phyloP scores from a whole-genome alignment of 1,140 invertebrate species.

The Procambarus virginalis region DNA sequence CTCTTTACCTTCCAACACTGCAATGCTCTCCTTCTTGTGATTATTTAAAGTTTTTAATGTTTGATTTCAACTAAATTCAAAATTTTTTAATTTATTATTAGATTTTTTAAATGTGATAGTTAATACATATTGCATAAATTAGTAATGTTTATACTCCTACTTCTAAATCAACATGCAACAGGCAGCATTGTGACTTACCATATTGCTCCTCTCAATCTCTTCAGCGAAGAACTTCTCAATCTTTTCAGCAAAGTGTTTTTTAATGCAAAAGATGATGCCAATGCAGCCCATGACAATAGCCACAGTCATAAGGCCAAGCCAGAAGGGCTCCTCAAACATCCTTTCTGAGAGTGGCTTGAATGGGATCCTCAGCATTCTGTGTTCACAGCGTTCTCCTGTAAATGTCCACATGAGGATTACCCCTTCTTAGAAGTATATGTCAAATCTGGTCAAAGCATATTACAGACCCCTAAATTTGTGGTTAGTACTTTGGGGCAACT shows the following conservation, averaged over 20 bases:
- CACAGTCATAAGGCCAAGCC: conserved; percentile 86
- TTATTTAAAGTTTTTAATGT: background rate
- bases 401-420: background rate
- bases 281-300: conserved; percentile 83
- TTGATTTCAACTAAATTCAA: background rate
- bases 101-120: background rate
- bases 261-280: conserved; percentile 85
- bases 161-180: background rate
- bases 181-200: conserved; percentile 34
- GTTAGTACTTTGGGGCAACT: too few relatives aligned
- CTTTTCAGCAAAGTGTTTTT: conserved; percentile 87
- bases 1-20: background rate
- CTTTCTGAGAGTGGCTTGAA: conserved; percentile 82
- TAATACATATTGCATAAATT: background rate
- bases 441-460: too few relatives aligned
- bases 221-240: conserved; percentile 87
- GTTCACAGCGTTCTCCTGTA: conserved; percentile 78
- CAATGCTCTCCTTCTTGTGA: background rate
- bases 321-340: conserved; percentile 88
- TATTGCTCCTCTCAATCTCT: conserved; percentile 75
- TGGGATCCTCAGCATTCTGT: conserved; percentile 80
- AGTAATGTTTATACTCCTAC: background rate
- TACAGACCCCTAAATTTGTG: too few relatives aligned
- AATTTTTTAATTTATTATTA: background rate
- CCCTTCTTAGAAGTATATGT: too few relatives aligned